Evolutionary conservation across 2,113 vertebrate species (phyloP).

Genomic region (Limanda limanda): DNA sequence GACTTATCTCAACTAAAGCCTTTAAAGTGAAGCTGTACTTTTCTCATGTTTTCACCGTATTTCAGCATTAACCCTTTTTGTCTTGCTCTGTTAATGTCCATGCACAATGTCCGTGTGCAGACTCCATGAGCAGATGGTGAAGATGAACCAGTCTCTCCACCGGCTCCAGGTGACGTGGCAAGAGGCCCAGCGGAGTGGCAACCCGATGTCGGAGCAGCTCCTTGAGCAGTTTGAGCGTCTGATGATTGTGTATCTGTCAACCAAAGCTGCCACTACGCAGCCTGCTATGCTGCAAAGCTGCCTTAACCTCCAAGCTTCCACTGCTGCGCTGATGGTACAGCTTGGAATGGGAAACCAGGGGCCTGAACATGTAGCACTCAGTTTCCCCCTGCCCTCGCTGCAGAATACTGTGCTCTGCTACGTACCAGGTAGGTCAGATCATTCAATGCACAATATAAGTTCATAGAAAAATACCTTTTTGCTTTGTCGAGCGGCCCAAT

Average conservation of each 20-base stretch:
- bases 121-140: constrained; percentile 98
- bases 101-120: constrained; percentile 69
- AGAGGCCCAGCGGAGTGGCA: constrained; percentile 92
- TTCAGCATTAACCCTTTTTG: constrained; percentile 10
- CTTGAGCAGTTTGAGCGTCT: constrained; percentile 97
- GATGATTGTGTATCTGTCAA: constrained; percentile 97
- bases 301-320: constrained; percentile 94
- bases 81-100: constrained; percentile 16
- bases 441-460: constrained; percentile 1
- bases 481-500: neutral
- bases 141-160: constrained; percentile 98
- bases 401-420: constrained; percentile 87
- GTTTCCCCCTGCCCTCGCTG: constrained; percentile 88
- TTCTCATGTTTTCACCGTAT: neutral
- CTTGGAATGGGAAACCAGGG: constrained; percentile 89
- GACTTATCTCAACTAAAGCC: neutral
- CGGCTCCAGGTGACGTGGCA: constrained; percentile 95
- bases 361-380: constrained; percentile 86
- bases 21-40: neutral
- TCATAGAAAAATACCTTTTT: neutral
- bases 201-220: constrained; percentile 88
- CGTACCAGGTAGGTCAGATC: constrained; percentile 88
- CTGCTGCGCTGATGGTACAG: constrained; percentile 92
- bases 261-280: constrained; percentile 93
- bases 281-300: constrained; percentile 95